Base-by-base conservation (phyloP, 2,797 vertebrate genomes). In the Siniperca scherzeri region DNA sequence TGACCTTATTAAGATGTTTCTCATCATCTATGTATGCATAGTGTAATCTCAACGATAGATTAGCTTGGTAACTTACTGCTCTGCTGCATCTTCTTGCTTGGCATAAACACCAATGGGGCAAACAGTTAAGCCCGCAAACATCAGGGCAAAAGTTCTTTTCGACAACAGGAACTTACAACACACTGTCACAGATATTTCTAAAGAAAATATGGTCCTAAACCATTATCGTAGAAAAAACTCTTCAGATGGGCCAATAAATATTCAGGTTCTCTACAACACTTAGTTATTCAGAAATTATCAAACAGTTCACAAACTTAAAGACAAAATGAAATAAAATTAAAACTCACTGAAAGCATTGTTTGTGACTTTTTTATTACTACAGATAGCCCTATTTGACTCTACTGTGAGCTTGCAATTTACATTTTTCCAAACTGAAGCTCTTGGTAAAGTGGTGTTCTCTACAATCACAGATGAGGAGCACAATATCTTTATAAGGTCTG, bases 1-100 rank as follows among this genome's bases (percentile, higher is more conserved):
- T 69, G 66, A 53, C 68, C 57, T 60, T 59, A 71, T 71, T 46
- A 59, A 59, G n/a, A 59, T 33, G 55, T 48, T 33, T 9, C 27
- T n/a, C 13, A 59, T 42, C 5, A 44, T 46, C 40, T 50, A 62
- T 52, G 33, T 50, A 62, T 52, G 33, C 44, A 62, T 16, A 25
- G 21, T 4, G 2, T 11, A 30, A 73, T 61, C 21, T 44, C 21
- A 60, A 10, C 48, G 57, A 38, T 50, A 38, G 10, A 33, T 74
- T 55, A 14, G 38, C 7, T 19, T 22, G 61, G 36, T 12, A 19
- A 64, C 33, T 0, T 8, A 19, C 10, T 64, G 48, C 57, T 48
- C 44, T 38, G 19, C 42, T 77, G 30, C 30, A 38, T 59, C 11
- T 14, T 57, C 40, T 57, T 48, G 5, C 62, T 42, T 64, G 36